Base-by-base conservation (phyloP, 2,888 invertebrate genomes). In the Ctena decussata region DNA sequence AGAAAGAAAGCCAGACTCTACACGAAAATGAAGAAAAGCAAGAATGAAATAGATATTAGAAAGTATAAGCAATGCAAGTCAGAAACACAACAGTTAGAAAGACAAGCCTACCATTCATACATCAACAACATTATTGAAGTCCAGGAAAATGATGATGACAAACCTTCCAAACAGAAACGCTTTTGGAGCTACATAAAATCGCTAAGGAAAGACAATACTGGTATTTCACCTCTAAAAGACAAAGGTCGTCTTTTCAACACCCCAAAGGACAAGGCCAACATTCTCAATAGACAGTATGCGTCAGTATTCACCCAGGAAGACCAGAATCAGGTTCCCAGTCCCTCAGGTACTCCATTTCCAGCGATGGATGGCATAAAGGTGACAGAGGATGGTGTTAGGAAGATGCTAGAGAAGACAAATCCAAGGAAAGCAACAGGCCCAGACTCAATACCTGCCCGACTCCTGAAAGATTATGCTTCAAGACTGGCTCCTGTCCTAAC, bases 161-260 rank as follows among this genome's bases (percentile, higher is more conserved):
- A 41, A 70, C 75, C 27, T 0, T 44, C 37, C 1, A 75, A 80
- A 70, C 80, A 76, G 57, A 80, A 80, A 53, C 69, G 44, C 1
- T 53, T 76, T n/a, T 80, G 75, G 80, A 70, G 21, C 41, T 76
- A 49, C 76, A 75, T 80, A 30, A 80, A 82, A 65, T 82, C 77
- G 0, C 24, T 77, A 0, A 32, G 73, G 32, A 77, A 77, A 49
- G 82, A 77, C 35, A 77, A 53, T 30, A 32, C 70, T 0, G 60
- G 77, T 21, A 82, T 77, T n/a, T 60, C 73, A 35, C 82, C 82
- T 49, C 73, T 82, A 0, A 82, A 77, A 37, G 77, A 77, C 46
- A 82, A 82, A 3, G 82, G 77, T 24, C 27, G 69, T 15, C 82
- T 82, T 6, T 75, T 69, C 41, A 74, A 74, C 39, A 12, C 78